Conservation (phyloP, 1,140 invertebrate species). For the Mizuhopecten yessoensis region DNA sequence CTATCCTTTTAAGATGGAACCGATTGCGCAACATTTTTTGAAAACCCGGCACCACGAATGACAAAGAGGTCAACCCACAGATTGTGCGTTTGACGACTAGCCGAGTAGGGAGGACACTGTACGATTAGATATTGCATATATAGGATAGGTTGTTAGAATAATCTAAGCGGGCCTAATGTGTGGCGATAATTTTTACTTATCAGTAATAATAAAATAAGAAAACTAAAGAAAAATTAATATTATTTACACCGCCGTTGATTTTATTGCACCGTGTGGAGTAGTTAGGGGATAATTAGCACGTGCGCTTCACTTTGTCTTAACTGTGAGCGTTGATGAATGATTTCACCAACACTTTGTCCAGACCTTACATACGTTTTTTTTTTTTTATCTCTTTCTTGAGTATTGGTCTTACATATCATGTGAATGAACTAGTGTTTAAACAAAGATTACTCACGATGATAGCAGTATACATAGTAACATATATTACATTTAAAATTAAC, state of each 20-base stretch:
- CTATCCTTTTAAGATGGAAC: conserved; percentile 38
- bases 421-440: neutral
- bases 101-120: neutral
- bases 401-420: neutral
- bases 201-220: neutral
- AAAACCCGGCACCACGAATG: conserved; percentile 31
- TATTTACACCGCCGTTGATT: neutral
- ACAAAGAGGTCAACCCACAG: conserved; percentile 23
- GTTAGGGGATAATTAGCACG: neutral
- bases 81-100: neutral
- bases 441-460: too few relatives aligned
- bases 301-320: neutral
- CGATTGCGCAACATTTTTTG: conserved; percentile 36
- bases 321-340: neutral
- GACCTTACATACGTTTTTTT: neutral
- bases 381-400: neutral
- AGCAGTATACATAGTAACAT: too few relatives aligned
- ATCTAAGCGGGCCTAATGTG: neutral
- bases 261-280: neutral
- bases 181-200: conserved; percentile 29
- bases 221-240: neutral
- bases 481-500: too few relatives aligned
- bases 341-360: neutral
- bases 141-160: neutral
- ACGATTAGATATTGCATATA: neutral